phyloP scores from a whole-genome alignment of 2,113 vertebrate genomes.

The Eubucco bourcierii region DNA sequence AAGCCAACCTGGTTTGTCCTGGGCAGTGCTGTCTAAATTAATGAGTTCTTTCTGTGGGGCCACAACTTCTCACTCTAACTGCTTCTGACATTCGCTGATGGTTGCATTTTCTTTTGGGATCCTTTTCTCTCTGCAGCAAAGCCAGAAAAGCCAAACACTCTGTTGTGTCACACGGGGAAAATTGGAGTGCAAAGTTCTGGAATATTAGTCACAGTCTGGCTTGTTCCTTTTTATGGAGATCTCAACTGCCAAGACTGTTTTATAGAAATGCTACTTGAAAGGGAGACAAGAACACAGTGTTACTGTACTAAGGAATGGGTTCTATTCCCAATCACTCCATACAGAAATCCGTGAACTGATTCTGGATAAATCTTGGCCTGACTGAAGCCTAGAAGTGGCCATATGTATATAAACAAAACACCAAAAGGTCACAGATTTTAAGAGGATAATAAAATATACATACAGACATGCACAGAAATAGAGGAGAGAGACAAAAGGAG shows the following conservation, averaged over 20 bases:
- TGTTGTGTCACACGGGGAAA: constrained; percentile 62
- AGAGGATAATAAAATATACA: neutral
- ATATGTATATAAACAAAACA: constrained; percentile 13
- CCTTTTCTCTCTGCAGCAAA: constrained; percentile 31
- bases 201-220: constrained; percentile 75
- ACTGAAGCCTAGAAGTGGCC: neutral
- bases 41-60: constrained; percentile 25
- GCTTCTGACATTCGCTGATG: constrained; percentile 56
- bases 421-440: constrained; percentile 12
- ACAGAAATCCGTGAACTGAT: constrained; percentile 17
- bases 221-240: constrained; percentile 56
- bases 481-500: neutral
- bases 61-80: constrained; percentile 27
- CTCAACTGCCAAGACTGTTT: constrained; percentile 64
- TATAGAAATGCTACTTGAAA: constrained; percentile 67
- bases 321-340: constrained; percentile 30
- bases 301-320: constrained; percentile 43
- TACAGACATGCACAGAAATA: neutral
- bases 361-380: constrained; percentile 34
- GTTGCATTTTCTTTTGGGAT: constrained; percentile 61
- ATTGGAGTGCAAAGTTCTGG: constrained; percentile 60
- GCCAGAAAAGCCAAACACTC: constrained; percentile 66
- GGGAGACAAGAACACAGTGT: constrained; percentile 65
- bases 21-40: constrained; percentile 30
- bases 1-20: constrained; percentile 50